Evolutionary conservation across 2,888 invertebrate species (phyloP), one percentile per base, ranked within the genome.

Genomic region (Xanthostigma xanthostigma): DNA sequence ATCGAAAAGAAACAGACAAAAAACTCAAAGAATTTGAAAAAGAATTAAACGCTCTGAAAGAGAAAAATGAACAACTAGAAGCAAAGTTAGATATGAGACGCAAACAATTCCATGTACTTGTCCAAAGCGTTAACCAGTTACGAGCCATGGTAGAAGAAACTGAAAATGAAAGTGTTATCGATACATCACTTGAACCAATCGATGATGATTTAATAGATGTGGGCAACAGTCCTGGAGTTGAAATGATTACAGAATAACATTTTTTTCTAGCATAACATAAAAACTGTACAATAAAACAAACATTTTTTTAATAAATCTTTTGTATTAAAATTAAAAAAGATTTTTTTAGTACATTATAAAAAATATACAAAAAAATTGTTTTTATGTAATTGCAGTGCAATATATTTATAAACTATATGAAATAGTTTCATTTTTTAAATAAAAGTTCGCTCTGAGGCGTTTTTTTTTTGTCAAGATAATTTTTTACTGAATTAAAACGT

Each of bases 91-190:
- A 88, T 53, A 73, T 85, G 60, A 72, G 94, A 48, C 80, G 86
- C 56, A 93, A 93, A 67, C 91, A 93, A 62, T 92, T 94, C 58
- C 83, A 89, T 63, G 86, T 94, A 9, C 66, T 95, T 36, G 83
- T 92, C 55, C 83, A 87, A 37, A 84, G 91, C 12, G 86, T 92
- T 55, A 86, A 89, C 63, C 86, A 90, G 59, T 66, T 95, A 45
- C 84, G 89, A 64, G 78, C 78, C 17, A 77, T 89, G 62, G 64
- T 92, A 36, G 86, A 88, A 54, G 85, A 87, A 59, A 74, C 75
- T 2, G 78, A 78, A 53, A 64, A 64, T 38, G 79, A 79, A 11
- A 45, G 3, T 50, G 72, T 73, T 58, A 63, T 70, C 49, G 72
- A 73, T 54, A 68, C 69, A 4, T 71, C 72, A 48, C 59, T 74